These are phyloP conservation scores for Phoenoteleia sp. DNA, from an alignment of 2,888 invertebrate species.

Conservation along the genomic window DNA sequence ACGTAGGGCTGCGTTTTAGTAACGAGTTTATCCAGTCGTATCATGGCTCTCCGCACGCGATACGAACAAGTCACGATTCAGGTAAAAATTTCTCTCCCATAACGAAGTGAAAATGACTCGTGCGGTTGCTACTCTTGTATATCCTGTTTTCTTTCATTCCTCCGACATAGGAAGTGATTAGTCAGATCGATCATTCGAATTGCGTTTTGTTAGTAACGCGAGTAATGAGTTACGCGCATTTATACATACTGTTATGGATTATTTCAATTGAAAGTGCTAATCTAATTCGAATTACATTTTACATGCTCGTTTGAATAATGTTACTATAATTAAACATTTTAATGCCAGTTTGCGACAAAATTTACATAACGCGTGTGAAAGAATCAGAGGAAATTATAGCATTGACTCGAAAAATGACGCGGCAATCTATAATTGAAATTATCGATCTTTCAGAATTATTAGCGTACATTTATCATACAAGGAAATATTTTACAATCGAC, in stretches of 20 bases:
- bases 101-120: slow-evolving; percentile 81
- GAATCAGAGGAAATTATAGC: slow-evolving; percentile 2
- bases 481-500: too few relatives aligned
- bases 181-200: slow-evolving; percentile 62
- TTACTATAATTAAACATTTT: slow-evolving; percentile 27
- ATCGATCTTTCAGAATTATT: not conserved
- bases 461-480: not conserved
- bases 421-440: slow-evolving; percentile 20
- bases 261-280: slow-evolving; percentile 42
- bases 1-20: slow-evolving; percentile 50
- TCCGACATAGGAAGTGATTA: slow-evolving; percentile 65
- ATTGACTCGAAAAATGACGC: not conserved
- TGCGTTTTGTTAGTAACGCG: slow-evolving; percentile 45
- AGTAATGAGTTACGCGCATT: slow-evolving; percentile 37
- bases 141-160: slow-evolving; percentile 67
- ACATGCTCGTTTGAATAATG: slow-evolving; percentile 25
- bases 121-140: slow-evolving; percentile 63
- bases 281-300: slow-evolving; percentile 28
- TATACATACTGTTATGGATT: slow-evolving; percentile 27
- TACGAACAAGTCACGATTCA: slow-evolving; percentile 68
- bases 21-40: slow-evolving; percentile 79
- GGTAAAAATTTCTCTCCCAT: slow-evolving; percentile 80
- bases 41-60: slow-evolving; percentile 79
- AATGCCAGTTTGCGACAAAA: not conserved
- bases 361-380: slow-evolving; percentile 23